Percentiles rank a stretch among this genome's conserved stretches.
These are phyloP conservation scores for Rotaria macrura DNA, from an alignment of 2,888 invertebrate species.

Conservation along the genomic window DNA sequence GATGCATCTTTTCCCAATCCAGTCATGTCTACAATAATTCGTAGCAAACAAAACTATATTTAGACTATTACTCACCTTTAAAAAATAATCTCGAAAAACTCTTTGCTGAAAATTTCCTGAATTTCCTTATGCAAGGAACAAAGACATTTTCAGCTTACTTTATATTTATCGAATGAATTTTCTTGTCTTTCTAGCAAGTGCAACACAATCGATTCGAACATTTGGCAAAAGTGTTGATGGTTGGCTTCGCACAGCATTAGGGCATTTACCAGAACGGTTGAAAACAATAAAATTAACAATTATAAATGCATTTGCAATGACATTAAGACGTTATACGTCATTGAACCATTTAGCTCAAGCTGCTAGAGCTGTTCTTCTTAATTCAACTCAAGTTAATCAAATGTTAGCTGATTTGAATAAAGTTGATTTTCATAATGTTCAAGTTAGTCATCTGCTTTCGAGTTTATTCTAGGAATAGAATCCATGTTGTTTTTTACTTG, in stretches of 20 bases:
- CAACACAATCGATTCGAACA: slow-evolving; percentile 75
- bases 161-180: too few species aligned
- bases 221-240: slow-evolving; percentile 67
- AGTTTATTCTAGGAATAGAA: not conserved
- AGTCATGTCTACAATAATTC: too few species aligned
- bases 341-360: slow-evolving; percentile 91
- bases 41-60: too few species aligned
- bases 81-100: too few species aligned
- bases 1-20: too few species aligned
- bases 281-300: slow-evolving; percentile 41
- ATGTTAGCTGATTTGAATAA: slow-evolving; percentile 91
- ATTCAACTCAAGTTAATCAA: slow-evolving; percentile 82
- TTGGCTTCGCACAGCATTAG: slow-evolving; percentile 33
- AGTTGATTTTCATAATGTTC: slow-evolving; percentile 93
- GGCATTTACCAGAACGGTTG: slow-evolving; percentile 29
- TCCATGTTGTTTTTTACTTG: slow-evolving; percentile 5
- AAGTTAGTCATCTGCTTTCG: too few species aligned
- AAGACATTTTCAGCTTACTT: too few species aligned
- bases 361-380: slow-evolving; percentile 85
- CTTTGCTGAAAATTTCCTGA: too few species aligned
- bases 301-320: slow-evolving; percentile 83
- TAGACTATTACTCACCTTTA: too few species aligned
- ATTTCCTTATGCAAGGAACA: too few species aligned
- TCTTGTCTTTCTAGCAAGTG: slow-evolving; percentile 38
- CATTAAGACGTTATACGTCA: slow-evolving; percentile 83